These are phyloP conservation scores for Pristionchus fissidentatus DNA, from an alignment of 2,888 invertebrate genomes.

Conservation along the genomic window DNA sequence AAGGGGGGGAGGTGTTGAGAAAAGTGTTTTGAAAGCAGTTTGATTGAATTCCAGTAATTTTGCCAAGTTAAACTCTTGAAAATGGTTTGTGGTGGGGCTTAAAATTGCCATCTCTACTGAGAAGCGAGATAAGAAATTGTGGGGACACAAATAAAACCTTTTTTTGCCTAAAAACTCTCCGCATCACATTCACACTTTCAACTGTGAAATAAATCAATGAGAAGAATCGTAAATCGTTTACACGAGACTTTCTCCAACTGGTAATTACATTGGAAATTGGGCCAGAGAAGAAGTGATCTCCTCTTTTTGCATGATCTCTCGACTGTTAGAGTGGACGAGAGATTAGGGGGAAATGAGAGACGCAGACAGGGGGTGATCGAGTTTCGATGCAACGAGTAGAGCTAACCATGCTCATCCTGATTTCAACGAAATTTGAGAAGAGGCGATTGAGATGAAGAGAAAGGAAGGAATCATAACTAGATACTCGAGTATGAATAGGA, in stretches of 20 bases:
- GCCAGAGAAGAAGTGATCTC: neutral
- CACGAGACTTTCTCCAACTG: constrained; percentile 16
- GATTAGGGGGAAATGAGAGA: neutral
- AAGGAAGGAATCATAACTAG: no score
- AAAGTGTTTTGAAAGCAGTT: no score
- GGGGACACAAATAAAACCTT: neutral
- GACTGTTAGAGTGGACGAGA: constrained; percentile 4
- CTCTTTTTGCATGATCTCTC: no score
- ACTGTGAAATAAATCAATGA: neutral
- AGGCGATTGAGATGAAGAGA: no score
- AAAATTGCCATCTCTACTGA: no score
- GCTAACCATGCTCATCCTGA: constrained; percentile 31
- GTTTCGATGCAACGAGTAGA: neutral
- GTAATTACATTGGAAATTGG: constrained; percentile 23
- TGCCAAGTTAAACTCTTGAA: no score
- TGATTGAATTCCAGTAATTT: no score
- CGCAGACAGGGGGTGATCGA: neutral
- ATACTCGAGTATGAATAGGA: no score
- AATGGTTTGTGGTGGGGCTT: no score
- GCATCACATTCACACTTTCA: no score
- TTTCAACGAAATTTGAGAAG: neutral
- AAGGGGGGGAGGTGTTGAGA: neutral
- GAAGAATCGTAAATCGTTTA: neutral
- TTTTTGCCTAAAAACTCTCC: no score
- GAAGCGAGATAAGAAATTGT: neutral